Evolutionary conservation across 2,797 vertebrate genomes (phyloP), one percentile per base, ranked within the genome.

Genomic region (Phoeniculus purpureus): DNA sequence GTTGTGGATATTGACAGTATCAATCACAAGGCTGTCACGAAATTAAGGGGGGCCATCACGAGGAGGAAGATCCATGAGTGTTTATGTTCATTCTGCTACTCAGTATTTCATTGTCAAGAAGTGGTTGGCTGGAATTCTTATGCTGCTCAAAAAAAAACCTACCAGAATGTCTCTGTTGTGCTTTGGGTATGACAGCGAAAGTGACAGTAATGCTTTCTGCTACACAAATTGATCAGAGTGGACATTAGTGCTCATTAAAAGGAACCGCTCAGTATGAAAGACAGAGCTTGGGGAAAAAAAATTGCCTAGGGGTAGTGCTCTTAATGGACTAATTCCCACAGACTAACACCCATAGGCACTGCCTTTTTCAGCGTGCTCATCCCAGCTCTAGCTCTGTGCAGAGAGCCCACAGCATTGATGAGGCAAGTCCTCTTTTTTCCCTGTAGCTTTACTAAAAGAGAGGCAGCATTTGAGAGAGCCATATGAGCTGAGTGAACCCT

Each of bases 1-100:
- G 55, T 96, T 68, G 74, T 87, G 89, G 77, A 77, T 94, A 93
- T 75, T 93, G 89, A 95, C 81, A 92, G 64, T 81, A 81, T 92
- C 66, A 94, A 21, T 96, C 88, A 87, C 48, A 45, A 48, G 60
- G 17, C 77, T 96, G 76, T 70, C 54, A 12, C 73, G 81, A 94
- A 90, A 92, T 92, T 90, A 90, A 85, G 77, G 95, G 85, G 47
- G 47, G 50, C 48, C 70, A 92, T 92, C 84, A 79, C 2, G 23
- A 93, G 65, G 25, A 73, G 76, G 84, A 94, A 95, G 81, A 95
- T 95, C 65, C 48, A 25, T 71, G 48, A 72, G 15, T 84, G 76
- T 95, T 93, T 94, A 43, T 92, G 76, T 80, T 94, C 84, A 68
- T 79, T 93, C 31, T 81, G 21, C 8, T 88, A 61, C 47, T 94